A percentile compares a stretch with the other conserved stretches of the same genome.
Evolutionary conservation across 1,140 invertebrate genomes (phyloP).

Genomic region (Sesamia nonagrioides): DNA sequence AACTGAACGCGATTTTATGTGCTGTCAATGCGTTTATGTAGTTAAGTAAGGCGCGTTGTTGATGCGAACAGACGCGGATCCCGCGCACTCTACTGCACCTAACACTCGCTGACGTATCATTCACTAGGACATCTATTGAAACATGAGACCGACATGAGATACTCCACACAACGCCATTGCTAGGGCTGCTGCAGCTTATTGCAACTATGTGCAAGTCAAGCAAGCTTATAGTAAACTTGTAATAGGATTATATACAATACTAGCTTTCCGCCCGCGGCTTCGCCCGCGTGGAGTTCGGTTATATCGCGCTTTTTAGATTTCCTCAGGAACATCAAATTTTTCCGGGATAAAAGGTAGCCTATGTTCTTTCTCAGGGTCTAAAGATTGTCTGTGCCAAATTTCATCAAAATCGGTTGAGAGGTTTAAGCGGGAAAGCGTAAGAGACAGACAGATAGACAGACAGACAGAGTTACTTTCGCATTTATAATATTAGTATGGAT

Average conservation of each 20-base stretch:
- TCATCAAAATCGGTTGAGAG: no score
- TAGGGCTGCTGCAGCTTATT: conserved; percentile 27
- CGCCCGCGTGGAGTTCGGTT: no score
- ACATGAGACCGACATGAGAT: conserved; percentile 37
- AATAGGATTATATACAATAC: neutral
- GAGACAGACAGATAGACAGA: no score
- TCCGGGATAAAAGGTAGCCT: no score
- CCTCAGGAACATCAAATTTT: no score
- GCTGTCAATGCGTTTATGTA: conserved; percentile 16
- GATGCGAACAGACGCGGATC: conserved; percentile 33
- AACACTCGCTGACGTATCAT: conserved; percentile 45
- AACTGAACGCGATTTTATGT: conserved; percentile 13
- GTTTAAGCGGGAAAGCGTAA: no score
- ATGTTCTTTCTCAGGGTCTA: no score
- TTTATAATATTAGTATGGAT: no score
- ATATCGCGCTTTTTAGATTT: no score
- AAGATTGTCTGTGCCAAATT: no score
- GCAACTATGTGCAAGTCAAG: neutral
- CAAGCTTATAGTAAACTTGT: neutral
- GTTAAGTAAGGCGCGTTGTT: neutral
- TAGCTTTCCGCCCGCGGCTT: no score
- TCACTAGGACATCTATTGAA: conserved; percentile 47
- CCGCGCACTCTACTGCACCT: conserved; percentile 32
- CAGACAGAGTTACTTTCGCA: no score
- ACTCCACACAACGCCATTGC: conserved; percentile 37